Conservation (phyloP, 2,113 vertebrate species). For the Sphaerodactylus townsendi region DNA sequence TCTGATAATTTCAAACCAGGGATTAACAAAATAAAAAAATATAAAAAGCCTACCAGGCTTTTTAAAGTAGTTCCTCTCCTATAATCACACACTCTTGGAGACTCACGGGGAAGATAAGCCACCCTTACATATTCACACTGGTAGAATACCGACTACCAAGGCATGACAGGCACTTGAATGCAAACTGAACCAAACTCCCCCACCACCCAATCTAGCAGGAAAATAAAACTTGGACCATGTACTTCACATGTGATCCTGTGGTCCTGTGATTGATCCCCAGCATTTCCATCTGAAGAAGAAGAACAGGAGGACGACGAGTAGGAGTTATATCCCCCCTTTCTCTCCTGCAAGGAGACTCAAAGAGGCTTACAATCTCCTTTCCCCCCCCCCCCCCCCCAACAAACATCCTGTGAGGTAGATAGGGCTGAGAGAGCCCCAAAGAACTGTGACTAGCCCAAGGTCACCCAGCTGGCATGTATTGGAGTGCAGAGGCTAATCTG, state of each 20-base stretch:
- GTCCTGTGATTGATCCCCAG: background rate
- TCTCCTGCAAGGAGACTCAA: too few relatives aligned
- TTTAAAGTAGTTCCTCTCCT: slow-evolving; percentile 51
- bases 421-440: too few relatives aligned
- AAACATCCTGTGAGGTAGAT: too few relatives aligned
- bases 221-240: too few relatives aligned
- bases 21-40: slow-evolving; percentile 22
- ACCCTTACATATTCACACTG: background rate
- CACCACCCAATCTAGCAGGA: background rate
- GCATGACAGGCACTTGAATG: background rate
- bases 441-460: too few relatives aligned
- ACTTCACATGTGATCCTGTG: background rate
- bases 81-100: slow-evolving; percentile 45
- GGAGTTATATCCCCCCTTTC: too few relatives aligned
- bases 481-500: too few relatives aligned
- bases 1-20: slow-evolving; percentile 58
- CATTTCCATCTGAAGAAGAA: background rate
- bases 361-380: too few relatives aligned
- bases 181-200: too few relatives aligned
- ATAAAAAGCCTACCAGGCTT: background rate
- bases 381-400: too few relatives aligned
- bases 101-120: slow-evolving; percentile 46
- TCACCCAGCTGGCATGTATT: too few relatives aligned
- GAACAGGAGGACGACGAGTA: too few relatives aligned
- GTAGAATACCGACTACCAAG: background rate